A percentile compares a stretch with the other conserved stretches of the same genome.
These are phyloP conservation scores for Cydia fagiglandana DNA, from an alignment of 1,140 invertebrate species.

Conservation along the genomic window DNA sequence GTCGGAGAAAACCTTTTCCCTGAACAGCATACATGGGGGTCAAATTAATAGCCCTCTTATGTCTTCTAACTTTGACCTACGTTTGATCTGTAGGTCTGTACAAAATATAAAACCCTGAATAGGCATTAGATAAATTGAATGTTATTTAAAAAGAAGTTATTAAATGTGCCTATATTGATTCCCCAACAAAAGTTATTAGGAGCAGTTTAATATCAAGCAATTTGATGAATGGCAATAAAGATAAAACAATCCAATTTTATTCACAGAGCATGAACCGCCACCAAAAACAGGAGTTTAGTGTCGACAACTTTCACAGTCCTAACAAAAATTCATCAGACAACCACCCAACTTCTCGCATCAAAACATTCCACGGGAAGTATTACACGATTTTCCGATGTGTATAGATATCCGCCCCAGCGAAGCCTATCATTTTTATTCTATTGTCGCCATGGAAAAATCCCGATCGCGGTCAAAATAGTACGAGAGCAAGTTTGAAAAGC, in stretches of 20 bases:
- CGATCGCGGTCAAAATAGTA: slow-evolving; percentile 74
- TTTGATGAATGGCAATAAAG: neutral
- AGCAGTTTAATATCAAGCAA: no score
- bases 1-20: no score
- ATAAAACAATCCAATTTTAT: slow-evolving; percentile 30
- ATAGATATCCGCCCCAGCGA: slow-evolving; percentile 32
- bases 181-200: no score
- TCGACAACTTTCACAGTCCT: neutral
- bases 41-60: no score
- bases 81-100: no score
- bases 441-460: slow-evolving; percentile 53
- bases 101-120: no score
- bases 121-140: no score
- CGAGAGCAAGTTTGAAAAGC: slow-evolving; percentile 73
- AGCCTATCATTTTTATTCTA: slow-evolving; percentile 43
- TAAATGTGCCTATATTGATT: no score
- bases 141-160: no score
- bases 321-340: slow-evolving; percentile 10
- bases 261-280: neutral
- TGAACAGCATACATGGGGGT: no score
- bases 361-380: slow-evolving; percentile 8
- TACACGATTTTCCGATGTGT: slow-evolving; percentile 23
- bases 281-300: neutral
- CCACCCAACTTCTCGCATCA: slow-evolving; percentile 1
- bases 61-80: no score